Evolutionary conservation across 1,140 invertebrate genomes (phyloP), one percentile per base, ranked within the genome.

Genomic region (Pseudomyrmex gracilis): DNA sequence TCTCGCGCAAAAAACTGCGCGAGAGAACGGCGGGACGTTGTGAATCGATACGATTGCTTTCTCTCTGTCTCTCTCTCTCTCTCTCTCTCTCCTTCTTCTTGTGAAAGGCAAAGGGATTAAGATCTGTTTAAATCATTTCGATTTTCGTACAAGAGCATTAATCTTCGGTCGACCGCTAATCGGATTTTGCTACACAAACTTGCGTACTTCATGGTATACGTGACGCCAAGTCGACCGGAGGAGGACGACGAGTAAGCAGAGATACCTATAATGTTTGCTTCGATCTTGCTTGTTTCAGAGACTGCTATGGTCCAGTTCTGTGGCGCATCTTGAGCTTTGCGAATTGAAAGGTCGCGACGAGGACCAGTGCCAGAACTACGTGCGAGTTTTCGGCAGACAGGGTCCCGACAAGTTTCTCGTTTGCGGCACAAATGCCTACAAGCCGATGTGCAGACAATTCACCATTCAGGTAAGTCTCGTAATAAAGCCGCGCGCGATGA

Each of bases 351-450:
- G 98, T 64, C 98, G 98, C 92, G 96, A 95, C 73, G 96, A 97
- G 90, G 97, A 98, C 95, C 95, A 97, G 87, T 99, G 99, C 94
- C 98, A 99, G 94, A 99, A 99, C 94, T 99, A 98, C 94, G 97
- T 99, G 84, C 96, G 98, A 82, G 97, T 99, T 22, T 96, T 98
- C 87, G 96, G 96, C 60, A 95, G 96, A 92, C 95, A 95, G 91
- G 91, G 96, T 43, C 95, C 97, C 83, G 96, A 97, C 10, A 96
- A 96, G 82, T 95, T 98, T 34, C 95, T 98, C 70, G 96, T 99
- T 60, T 99, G 99, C 94, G 99, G 99, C 20, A 99, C 99, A 43
- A 99, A 99, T 94, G 98, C 98, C 7, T 99, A 97, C 95, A 99
- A 98, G 92, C 99, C 99, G 1, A 96, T 96, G 68, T 99, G 99